Evolutionary conservation across 1,140 invertebrate species (phyloP), one percentile per base, ranked within the genome.

Genomic region (Heterodera schachtii): DNA sequence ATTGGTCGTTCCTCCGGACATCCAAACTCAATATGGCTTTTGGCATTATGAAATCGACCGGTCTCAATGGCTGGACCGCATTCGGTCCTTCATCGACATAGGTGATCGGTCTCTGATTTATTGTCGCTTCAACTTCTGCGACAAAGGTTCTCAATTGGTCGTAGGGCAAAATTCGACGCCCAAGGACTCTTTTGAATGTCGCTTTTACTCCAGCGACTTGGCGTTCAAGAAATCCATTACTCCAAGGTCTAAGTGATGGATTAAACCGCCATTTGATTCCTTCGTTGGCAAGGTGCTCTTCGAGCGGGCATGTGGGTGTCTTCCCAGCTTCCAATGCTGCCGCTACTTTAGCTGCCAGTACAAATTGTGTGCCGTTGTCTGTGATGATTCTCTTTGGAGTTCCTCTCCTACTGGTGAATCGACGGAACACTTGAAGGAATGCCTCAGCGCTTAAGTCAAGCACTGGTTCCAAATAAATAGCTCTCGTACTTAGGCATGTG

Each of bases 321-420:
- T 4, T 52, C 4, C 49, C 49, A 13, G 49, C 49, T 52, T 52
- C 49, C 4, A 52, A 11, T 13, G 49, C 49, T 8, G 49, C 49
- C 9, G 52, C 52, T 41, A 74, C 31, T 41, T 74, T 43, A 1
- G 73, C 73, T 3, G 52, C 21, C 7, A n/a, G 1, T n/a, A 41
- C 52, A 74, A 74, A 74, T 31, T 74, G 21, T 8, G 46, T 74
- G n/a, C 21, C 73, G 43, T 74, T 74, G 31, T 74, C 73, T 2
- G 73, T 49, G 0, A 74, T 74, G 16, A 74, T 74, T 7, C 52
- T 4, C 2, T 21, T 31, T 8, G 73, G 73, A n/a, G 4, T 52
- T 21, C 73, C 73, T 4, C 73, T n/a, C 31, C n/a, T 46, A 3
- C 46, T 52, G 0, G 52, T 41, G 43, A 74, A 74, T 74, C 73